Evolutionary conservation across 2,888 invertebrate species (phyloP), one percentile per base, ranked within the genome.

Genomic region (Bunonema sp.): DNA sequence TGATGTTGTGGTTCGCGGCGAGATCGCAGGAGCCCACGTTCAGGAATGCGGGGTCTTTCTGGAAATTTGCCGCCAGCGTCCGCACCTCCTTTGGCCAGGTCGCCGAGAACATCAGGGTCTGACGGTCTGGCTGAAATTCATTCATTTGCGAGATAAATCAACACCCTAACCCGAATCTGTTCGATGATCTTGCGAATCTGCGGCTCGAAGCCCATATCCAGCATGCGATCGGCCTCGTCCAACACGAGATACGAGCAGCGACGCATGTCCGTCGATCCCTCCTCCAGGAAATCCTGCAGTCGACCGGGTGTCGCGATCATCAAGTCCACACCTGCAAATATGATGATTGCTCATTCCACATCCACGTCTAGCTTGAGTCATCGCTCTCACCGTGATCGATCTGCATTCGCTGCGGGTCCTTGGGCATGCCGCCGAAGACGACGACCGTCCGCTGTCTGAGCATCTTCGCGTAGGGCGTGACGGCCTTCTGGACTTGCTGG

Each of bases 181-280:
- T 69, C 68, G 22, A 76, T 61, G 50, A 75, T 75, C 56, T 73
- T 71, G 45, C 73, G 67, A 46, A 73, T 73, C 49, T 73, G 72
- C 19, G 73, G 73, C 52, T 74, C 72, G 59, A 74, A 75, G 7
- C 74, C 74, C 73, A 75, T 28, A n/a, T 28, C 28, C 10, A 28
- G 28, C 28, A 28, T 28, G 10, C 28, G 10, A n/a, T 28, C 28
- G 80, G 75, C 74, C 74, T 89, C 89, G 72, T 89, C 89, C 42
- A 89, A 71, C 12, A 26, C 57, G 62, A 50, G 32, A 20, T 39
- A 49, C 12, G 49, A 33, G 55, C 54, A 72, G 84, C 50, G 87
- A 77, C 39, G 84, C 88, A 0, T 86, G 30, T 50, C 49, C 3
- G 51, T 48, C 7, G 28, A 34, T 3, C 43, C 37, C 23, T 37